Base-by-base conservation (phyloP, 2,888 invertebrate species). In the Apodemia mormo region DNA sequence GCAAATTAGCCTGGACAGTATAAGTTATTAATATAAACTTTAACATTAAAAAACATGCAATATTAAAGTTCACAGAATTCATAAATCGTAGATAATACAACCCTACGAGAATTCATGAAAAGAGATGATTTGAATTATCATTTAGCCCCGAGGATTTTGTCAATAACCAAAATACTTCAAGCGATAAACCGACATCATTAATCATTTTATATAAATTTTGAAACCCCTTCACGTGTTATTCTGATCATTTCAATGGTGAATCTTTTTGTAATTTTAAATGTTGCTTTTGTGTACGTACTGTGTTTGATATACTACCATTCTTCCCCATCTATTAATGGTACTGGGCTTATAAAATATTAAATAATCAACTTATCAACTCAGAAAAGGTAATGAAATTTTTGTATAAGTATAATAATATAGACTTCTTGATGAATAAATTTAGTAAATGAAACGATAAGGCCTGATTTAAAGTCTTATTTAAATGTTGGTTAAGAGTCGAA, bases 121-220 rank as follows among this genome's bases (percentile, higher is more conserved):
- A 78, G 80, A 86, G 86, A 83, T 80, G 81, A 81, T 83, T 83
- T 81, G 77, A 83, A 84, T 83, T 83, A 85, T 84, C 84, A 80
- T 79, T 76, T 78, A 85, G 83, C 83, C 79, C 71, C 75, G 82
- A 83, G 83, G 84, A 87, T 85, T 78, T 82, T 85, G 84, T 87
- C 89, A 86, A 88, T 88, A 87, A 85, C 86, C 82, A 83, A 84
- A 86, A 86, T 86, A 82, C 61, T 82, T 85, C 82, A 82, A 69
- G 68, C 73, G 84, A 82, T 84, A 83, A 87, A 85, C 81, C 80
- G 77, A 77, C 78, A 80, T 88, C 92, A 92, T 91, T 89, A 89
- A 92, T 92, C 92, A 93, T 92, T 80, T 80, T 71, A 80, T 84
- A 85, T 65, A 75, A 74, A 70, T 70, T 69, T 68, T 70, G 67